These are phyloP conservation scores for Patiria miniata DNA, from an alignment of 35 echinoderm and acorn worm genomes.

Conservation along the genomic window DNA sequence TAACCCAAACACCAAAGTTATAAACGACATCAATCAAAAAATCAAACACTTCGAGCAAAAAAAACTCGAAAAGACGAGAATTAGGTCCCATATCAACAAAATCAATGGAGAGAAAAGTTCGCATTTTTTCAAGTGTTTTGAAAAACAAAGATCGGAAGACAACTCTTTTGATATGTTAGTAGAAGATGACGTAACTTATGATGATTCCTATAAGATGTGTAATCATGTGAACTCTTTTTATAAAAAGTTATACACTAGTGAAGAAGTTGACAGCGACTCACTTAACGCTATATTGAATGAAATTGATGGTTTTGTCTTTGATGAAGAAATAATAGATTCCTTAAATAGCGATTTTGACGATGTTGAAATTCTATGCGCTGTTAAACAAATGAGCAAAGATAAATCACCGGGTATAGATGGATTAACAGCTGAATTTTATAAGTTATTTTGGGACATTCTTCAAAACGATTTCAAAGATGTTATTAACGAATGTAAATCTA, in stretches of 20 bases:
- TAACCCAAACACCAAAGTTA: background rate
- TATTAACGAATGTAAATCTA: background rate
- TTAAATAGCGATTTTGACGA: background rate
- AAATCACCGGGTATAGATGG: background rate
- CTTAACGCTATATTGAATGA: background rate
- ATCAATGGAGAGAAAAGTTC: too few species aligned
- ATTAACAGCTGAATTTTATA: background rate
- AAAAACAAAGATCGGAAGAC: background rate
- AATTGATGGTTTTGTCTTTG: background rate
- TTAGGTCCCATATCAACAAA: background rate
- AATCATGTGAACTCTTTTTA: background rate
- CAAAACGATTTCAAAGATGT: background rate
- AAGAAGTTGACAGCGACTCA: background rate
- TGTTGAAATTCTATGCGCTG: background rate
- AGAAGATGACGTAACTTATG: background rate
- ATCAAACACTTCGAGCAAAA: background rate
- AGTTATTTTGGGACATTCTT: background rate
- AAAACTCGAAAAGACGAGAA: background rate
- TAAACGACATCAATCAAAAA: background rate
- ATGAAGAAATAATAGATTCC: background rate
- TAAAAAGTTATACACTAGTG: background rate
- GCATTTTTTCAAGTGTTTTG: too few species aligned
- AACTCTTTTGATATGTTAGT: background rate
- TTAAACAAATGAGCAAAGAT: background rate
- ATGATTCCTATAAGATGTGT: background rate